phyloP scores from a whole-genome alignment of 2,113 vertebrate genomes.

The Colaptes auratus region DNA sequence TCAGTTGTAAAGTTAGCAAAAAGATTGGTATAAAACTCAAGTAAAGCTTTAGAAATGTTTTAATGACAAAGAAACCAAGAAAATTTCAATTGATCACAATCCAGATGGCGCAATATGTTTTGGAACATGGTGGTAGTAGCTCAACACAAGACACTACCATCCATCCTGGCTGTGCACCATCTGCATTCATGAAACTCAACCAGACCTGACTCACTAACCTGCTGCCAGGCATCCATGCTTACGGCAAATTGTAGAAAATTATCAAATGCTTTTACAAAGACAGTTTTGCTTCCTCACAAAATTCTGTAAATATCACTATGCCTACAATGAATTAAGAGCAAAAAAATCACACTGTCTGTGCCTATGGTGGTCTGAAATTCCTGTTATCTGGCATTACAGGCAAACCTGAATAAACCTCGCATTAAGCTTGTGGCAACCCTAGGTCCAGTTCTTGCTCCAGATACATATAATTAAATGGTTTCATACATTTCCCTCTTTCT shows the following conservation, averaged over 20 bases:
- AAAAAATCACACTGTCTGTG: neutral
- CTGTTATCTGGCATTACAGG: neutral
- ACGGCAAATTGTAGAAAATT: neutral
- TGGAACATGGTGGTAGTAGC: neutral
- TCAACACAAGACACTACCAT: constrained; percentile 8
- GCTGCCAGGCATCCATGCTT: constrained; percentile 13
- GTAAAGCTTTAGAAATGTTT: constrained; percentile 45
- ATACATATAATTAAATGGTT: neutral
- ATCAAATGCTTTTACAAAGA: neutral
- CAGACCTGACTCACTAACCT: constrained; percentile 32
- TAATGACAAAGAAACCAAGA: constrained; percentile 40
- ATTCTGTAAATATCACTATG: neutral
- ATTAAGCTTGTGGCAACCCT: neutral
- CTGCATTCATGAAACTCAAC: constrained; percentile 23
- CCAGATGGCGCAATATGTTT: constrained; percentile 57
- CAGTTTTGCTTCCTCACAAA: neutral
- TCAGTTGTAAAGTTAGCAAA: neutral
- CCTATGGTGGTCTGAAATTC: neutral
- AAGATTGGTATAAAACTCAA: constrained; percentile 13
- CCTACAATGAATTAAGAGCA: neutral
- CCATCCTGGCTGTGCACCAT: constrained; percentile 48
- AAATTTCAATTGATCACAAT: constrained; percentile 47
- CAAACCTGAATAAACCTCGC: neutral
- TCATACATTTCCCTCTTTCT: neutral
- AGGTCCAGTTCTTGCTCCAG: neutral